A percentile compares a stretch with the other conserved stretches of the same genome.
These are phyloP conservation scores for Felis chaus DNA, from an alignment of 2,113 vertebrate genomes.

Conservation along the genomic window DNA sequence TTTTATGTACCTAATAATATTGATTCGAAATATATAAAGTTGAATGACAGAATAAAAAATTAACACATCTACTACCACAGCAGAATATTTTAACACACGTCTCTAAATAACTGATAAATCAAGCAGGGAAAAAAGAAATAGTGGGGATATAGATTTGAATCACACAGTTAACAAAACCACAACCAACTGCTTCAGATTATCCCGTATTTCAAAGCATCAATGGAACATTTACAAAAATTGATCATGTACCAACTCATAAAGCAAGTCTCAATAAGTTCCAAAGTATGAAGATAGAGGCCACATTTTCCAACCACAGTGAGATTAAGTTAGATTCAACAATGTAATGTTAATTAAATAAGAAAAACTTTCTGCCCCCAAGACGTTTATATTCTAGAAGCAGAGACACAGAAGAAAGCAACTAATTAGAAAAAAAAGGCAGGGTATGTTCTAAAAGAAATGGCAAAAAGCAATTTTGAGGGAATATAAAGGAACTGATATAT, in stretches of 20 bases:
- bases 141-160: background rate
- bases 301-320: background rate
- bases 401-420: background rate
- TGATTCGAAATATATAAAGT: background rate
- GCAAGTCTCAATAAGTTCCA: background rate
- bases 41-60: constrained; percentile 14
- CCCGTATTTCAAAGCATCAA: background rate
- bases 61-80: background rate
- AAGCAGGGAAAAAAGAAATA: background rate
- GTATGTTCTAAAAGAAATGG: background rate
- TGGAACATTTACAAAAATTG: background rate
- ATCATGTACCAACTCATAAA: background rate
- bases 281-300: background rate
- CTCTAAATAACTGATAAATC: background rate
- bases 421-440: background rate
- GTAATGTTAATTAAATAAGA: background rate
- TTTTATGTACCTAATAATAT: background rate
- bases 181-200: background rate
- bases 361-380: background rate
- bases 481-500: background rate
- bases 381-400: background rate
- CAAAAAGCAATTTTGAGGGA: background rate
- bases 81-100: background rate
- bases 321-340: background rate
- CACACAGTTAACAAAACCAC: background rate